Percentiles rank a stretch among this genome's conserved stretches.
Evolutionary conservation across 2,113 vertebrate species (phyloP).

Genomic region (Zapornia atra): DNA sequence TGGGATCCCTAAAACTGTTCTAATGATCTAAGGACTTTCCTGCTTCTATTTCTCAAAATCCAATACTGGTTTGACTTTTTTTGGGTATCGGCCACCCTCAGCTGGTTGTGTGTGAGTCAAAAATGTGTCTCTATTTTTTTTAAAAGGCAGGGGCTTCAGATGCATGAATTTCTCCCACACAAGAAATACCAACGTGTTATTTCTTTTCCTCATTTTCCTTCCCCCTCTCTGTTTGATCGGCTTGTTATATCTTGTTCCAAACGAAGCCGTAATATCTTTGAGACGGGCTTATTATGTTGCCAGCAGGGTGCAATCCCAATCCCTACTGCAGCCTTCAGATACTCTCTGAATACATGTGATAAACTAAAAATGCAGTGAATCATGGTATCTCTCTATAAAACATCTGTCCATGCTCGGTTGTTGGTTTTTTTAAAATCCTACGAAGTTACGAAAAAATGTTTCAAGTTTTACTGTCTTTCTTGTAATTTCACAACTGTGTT

Average conservation of each 20-base stretch:
- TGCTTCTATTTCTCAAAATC: not conserved
- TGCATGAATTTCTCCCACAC: not conserved
- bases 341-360: not conserved
- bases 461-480: not conserved
- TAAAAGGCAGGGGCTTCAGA: not conserved
- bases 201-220: not conserved
- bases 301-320: not conserved
- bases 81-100: not conserved
- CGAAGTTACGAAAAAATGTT: not conserved
- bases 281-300: not conserved
- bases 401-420: not conserved
- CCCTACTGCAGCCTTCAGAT: not conserved
- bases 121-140: not conserved
- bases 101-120: not conserved
- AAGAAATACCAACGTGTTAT: not conserved
- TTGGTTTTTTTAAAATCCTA: not conserved
- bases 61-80: not conserved
- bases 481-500: not conserved
- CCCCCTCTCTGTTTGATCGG: not conserved
- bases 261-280: not conserved
- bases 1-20: not conserved
- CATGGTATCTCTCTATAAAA: not conserved
- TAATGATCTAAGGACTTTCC: not conserved
- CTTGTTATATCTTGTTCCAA: constrained; percentile 19
- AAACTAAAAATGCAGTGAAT: not conserved